These are phyloP conservation scores for Caenorhabditis becei DNA, from an alignment of 2,888 invertebrate species.

Conservation along the genomic window DNA sequence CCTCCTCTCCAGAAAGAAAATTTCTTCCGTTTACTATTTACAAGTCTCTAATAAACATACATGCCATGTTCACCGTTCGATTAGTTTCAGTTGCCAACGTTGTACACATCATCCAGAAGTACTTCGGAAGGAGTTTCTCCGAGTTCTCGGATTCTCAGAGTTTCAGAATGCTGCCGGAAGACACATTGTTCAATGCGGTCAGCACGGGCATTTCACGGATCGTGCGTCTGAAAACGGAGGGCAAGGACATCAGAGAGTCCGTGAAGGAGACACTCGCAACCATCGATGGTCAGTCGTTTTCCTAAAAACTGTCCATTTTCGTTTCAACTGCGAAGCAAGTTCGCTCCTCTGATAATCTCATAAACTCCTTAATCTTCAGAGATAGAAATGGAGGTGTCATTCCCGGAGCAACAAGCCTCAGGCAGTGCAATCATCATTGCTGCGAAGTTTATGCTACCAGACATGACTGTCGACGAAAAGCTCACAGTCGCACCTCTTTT, in stretches of 20 bases:
- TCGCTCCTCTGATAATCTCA: too few species aligned
- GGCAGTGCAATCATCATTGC: slow-evolving; percentile 25
- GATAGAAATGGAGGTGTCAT: not conserved
- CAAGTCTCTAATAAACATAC: slow-evolving; percentile 4
- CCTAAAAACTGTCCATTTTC: not conserved
- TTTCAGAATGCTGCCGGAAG: not conserved
- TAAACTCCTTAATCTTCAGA: too few species aligned
- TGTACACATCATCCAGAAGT: slow-evolving; percentile 4
- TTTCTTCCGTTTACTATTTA: not conserved
- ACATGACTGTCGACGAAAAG: not conserved
- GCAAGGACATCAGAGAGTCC: not conserved
- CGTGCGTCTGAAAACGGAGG: not conserved
- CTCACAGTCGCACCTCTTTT: slow-evolving; percentile 16
- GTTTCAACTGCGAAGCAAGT: too few species aligned
- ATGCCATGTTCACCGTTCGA: not conserved
- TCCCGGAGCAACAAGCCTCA: slow-evolving; percentile 5
- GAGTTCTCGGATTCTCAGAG: not conserved
- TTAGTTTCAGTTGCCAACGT: not conserved
- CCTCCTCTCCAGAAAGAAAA: not conserved
- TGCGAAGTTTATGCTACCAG: slow-evolving; percentile 2
- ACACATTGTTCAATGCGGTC: not conserved
- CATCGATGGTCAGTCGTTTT: slow-evolving; percentile 1
- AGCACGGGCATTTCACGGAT: not conserved
- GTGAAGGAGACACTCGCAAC: not conserved
- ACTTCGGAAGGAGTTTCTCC: not conserved